A percentile compares a stretch with the other conserved stretches of the same genome.
These are phyloP conservation scores for Ernsta delagoae DNA, from an alignment of 2,888 invertebrate genomes.

Conservation along the genomic window DNA sequence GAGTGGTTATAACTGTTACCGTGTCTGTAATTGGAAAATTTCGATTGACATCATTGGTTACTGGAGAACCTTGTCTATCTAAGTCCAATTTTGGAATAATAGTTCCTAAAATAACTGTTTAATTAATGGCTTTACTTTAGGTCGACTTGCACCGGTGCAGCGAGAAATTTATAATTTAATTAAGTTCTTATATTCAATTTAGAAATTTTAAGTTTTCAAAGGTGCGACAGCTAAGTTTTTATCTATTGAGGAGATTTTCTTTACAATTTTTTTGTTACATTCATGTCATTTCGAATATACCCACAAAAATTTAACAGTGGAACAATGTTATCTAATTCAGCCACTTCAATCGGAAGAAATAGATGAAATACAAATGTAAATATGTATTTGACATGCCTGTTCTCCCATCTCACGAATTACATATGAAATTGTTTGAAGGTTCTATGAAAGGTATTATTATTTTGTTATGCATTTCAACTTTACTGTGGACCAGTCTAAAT, in stretches of 20 bases:
- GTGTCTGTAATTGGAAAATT: constrained; percentile 19
- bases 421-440: no score
- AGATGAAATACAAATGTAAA: constrained; percentile 16
- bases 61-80: constrained; percentile 32
- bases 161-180: constrained; percentile 2
- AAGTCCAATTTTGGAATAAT: constrained; percentile 42
- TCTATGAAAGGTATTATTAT: no score
- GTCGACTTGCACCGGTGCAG: constrained; percentile 35
- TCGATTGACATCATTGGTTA: constrained; percentile 22
- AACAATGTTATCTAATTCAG: constrained; percentile 16
- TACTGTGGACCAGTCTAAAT: no score
- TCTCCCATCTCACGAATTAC: no score
- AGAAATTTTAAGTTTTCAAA: constrained; percentile 8
- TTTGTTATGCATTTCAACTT: no score
- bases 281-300: constrained; percentile 2
- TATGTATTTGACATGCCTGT: constrained; percentile 8
- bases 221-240: constrained; percentile 6
- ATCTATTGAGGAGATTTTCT: background rate
- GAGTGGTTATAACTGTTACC: constrained; percentile 34
- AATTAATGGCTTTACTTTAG: constrained; percentile 35
- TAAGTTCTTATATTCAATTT: constrained; percentile 12
- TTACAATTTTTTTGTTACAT: background rate
- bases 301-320: constrained; percentile 6
- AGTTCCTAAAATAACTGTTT: constrained; percentile 46
- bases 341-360: constrained; percentile 21